These are phyloP conservation scores for Florisuga fusca DNA, from an alignment of 2,797 vertebrate genomes.

Conservation along the genomic window DNA sequence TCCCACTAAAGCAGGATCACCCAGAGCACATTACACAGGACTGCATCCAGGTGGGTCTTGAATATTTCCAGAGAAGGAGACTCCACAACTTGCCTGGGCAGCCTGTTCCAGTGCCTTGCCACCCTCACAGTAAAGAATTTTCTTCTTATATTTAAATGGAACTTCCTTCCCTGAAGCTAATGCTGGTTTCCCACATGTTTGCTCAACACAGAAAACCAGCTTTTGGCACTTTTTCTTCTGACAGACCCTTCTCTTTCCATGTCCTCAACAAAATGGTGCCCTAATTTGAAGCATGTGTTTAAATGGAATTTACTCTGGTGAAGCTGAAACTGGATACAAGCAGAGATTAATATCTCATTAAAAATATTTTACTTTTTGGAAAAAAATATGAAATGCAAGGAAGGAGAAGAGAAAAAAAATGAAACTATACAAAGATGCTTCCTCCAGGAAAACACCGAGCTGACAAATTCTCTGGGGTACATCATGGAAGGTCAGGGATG, in stretches of 20 bases:
- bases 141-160: too few relatives aligned
- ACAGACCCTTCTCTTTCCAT: neutral
- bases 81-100: too few relatives aligned
- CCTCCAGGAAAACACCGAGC: neutral
- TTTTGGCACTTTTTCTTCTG: neutral
- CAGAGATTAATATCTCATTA: neutral
- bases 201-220: neutral
- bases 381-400: neutral
- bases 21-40: too few relatives aligned
- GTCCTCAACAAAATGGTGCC: neutral
- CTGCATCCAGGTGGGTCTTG: too few relatives aligned
- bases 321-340: neutral
- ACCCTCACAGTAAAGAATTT: too few relatives aligned
- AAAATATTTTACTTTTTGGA: neutral
- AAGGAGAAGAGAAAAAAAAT: neutral
- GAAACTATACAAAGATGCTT: neutral
- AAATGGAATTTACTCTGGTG: neutral
- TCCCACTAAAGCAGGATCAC: too few relatives aligned
- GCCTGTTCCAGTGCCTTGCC: too few relatives aligned
- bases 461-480: neutral
- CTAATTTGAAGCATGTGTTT: neutral
- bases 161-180: neutral
- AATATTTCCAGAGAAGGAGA: too few relatives aligned
- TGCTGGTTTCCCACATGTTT: neutral
- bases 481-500: neutral